Base-by-base conservation (phyloP, 2,888 invertebrate genomes). In the Spialia ferax region DNA sequence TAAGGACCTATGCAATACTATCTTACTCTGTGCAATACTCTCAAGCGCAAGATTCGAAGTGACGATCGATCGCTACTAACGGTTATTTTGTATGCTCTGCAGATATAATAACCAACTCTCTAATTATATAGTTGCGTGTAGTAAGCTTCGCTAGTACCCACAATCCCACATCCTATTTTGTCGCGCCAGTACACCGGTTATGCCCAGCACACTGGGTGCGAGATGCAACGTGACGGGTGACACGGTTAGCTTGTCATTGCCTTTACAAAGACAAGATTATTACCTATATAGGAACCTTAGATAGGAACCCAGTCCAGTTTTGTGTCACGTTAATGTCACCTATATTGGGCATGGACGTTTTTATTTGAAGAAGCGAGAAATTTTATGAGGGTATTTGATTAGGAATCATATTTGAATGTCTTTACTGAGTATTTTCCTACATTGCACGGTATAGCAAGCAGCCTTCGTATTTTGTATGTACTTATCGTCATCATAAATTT, bases 251-350 rank as follows among this genome's bases (percentile, higher is more conserved):
- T 15, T 45, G 42, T 45, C 42, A 45, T 45, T 42, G 42, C 42
- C 42, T 42, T 42, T 45, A 20, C 45, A 18, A 45, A 18, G 45
- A 45, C 45, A 45, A n/a, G 45, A 45, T 45, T 45, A 45, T 45
- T 45, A 45, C 45, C 18, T 15, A 15, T 5, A 18, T 10, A 45
- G 29, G 29, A 32, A 1, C 29, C 29, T n/a, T 8, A 42, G 2
- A 18, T 10, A 10, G 45, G 45, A 18, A 10, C 18, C 18, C 10
- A 18, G 18, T 2, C 3, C 45, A 45, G 10, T 18, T 20, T 48
- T 48, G 20, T 18, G 20, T 48, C 48, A 11, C 20, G 8, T 48
- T 45, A 20, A 48, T n/a, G n/a, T n/a, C n/a, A n/a, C n/a, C n/a
- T n/a, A 48, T 20, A 4, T 10, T 11, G 10, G 10, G 48, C 48